phyloP scores from a whole-genome alignment of 2,797 vertebrate species.

The Telmatherina bonti region DNA sequence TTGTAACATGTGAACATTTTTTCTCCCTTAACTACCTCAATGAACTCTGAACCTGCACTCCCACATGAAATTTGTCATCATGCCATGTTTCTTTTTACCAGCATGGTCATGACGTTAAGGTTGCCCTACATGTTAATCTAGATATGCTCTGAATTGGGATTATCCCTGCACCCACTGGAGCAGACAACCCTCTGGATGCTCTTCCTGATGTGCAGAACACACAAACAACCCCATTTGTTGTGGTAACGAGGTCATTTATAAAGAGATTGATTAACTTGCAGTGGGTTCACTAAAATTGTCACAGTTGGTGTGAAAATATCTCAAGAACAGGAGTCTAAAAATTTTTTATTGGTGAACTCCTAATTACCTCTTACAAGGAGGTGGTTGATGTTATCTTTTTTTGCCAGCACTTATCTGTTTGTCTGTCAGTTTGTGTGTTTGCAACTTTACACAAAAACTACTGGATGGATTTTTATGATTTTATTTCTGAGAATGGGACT shows the following conservation, averaged over 20 bases:
- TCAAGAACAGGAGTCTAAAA: too few species aligned
- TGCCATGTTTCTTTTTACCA: neutral
- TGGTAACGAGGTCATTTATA: conserved; percentile 51
- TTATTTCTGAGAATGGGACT: too few species aligned
- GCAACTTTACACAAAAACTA: too few species aligned
- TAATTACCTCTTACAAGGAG: too few species aligned
- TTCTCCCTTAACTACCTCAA: conserved; percentile 22
- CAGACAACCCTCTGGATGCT: conserved; percentile 57
- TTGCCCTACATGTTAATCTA: conserved; percentile 71
- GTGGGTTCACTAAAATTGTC: conserved; percentile 38
- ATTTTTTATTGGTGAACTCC: too few species aligned
- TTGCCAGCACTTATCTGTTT: too few species aligned
- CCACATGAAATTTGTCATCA: conserved; percentile 39
- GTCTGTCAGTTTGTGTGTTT: too few species aligned
- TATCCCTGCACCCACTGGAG: conserved; percentile 59
- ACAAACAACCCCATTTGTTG: conserved; percentile 59
- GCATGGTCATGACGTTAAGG: conserved; percentile 57
- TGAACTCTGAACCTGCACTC: conserved; percentile 52
- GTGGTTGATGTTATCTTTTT: too few species aligned
- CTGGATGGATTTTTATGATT: too few species aligned
- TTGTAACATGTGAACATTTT: conserved; percentile 23
- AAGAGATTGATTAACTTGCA: conserved; percentile 42
- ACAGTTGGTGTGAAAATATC: conserved; percentile 24
- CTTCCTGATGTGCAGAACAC: conserved; percentile 32
- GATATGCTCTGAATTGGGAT: conserved; percentile 68